Conservation (phyloP, 2,888 invertebrate genomes). For the Tanytarsus gracilentus region DNA sequence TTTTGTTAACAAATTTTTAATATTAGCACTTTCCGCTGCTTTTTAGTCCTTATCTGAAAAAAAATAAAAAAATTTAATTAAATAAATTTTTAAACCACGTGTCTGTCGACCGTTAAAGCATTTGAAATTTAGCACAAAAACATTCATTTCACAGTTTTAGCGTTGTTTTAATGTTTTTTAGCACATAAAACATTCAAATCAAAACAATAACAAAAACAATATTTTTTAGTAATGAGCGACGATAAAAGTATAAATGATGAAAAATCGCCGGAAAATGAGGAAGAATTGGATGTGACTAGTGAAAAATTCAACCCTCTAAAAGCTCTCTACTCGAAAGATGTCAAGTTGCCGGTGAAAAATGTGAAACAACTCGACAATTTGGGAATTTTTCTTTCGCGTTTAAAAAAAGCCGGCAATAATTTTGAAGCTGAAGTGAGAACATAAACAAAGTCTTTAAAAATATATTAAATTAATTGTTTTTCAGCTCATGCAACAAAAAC, state of each 20-base stretch:
- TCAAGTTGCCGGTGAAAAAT: conserved; percentile 47
- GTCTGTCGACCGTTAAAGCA: too few relatives aligned
- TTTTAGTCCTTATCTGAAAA: conserved; percentile 25
- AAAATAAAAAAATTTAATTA: neutral
- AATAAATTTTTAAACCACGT: too few relatives aligned
- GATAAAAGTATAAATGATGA: conserved; percentile 1
- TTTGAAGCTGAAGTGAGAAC: conserved; percentile 14
- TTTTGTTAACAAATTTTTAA: conserved; percentile 1
- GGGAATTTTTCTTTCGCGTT: conserved; percentile 49
- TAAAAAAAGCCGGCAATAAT: conserved; percentile 35
- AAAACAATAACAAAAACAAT: too few relatives aligned
- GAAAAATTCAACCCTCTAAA: conserved; percentile 59
- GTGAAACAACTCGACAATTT: conserved; percentile 62
- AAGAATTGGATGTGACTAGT: conserved; percentile 47
- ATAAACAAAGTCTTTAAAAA: neutral
- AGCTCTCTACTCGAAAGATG: conserved; percentile 53
- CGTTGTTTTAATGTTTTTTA: too few relatives aligned
- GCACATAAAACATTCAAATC: too few relatives aligned
- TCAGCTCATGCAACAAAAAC: neutral
- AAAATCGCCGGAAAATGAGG: conserved; percentile 29
- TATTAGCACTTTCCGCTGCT: conserved; percentile 18
- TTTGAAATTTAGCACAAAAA: too few relatives aligned
- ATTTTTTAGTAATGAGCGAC: too few relatives aligned
- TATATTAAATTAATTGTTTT: neutral
- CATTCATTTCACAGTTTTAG: too few relatives aligned